Percentiles rank a stretch among this genome's conserved stretches.
These are phyloP conservation scores for Artibeus jamaicensis DNA, from an alignment of 2,797 vertebrate genomes.

Conservation along the genomic window DNA sequence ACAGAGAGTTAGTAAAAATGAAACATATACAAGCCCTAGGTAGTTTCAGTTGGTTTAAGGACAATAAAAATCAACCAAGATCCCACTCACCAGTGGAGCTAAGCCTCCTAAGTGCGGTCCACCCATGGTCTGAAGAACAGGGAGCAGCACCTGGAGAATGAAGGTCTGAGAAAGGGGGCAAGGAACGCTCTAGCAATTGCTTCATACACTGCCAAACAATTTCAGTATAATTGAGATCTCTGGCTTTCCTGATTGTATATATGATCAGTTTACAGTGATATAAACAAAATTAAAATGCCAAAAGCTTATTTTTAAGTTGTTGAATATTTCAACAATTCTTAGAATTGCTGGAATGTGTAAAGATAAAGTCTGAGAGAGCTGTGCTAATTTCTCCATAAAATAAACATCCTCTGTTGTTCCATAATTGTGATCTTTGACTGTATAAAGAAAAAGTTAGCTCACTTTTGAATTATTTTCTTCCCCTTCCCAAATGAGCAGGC, in stretches of 20 bases:
- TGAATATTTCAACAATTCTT: background rate
- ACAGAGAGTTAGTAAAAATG: background rate
- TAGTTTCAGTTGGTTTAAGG: background rate
- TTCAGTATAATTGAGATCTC: background rate
- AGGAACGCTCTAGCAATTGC: background rate
- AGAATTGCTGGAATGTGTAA: background rate
- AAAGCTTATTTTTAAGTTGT: background rate
- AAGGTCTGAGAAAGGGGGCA: background rate
- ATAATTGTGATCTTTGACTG: background rate
- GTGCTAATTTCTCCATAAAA: background rate
- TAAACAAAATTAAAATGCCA: background rate
- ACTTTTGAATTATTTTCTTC: constrained; percentile 18
- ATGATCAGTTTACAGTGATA: background rate
- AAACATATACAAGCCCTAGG: background rate
- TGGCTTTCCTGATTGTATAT: background rate
- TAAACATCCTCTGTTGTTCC: background rate
- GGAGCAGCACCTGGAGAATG: background rate
- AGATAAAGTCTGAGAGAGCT: background rate
- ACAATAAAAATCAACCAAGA: background rate
- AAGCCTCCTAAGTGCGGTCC: background rate
- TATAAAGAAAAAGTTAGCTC: background rate
- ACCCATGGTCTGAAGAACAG: background rate
- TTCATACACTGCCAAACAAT: background rate
- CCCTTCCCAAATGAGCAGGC: background rate
- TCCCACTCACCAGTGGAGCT: background rate